phyloP scores from a whole-genome alignment of 2,888 invertebrate species.

The Panopea generosa region DNA sequence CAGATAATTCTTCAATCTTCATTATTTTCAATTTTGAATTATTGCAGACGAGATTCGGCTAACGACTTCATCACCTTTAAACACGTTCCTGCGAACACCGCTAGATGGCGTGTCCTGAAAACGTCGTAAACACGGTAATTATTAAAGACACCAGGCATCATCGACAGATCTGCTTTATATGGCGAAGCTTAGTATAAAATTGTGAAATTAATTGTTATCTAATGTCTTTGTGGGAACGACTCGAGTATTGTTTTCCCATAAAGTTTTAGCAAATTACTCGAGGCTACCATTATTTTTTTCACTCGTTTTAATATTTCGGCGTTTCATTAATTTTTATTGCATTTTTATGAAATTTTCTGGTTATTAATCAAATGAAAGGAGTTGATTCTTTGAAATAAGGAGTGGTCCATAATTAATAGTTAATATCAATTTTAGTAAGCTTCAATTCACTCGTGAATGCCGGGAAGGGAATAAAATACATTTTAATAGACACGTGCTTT shows the following conservation, averaged over 20 bases:
- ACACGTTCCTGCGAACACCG: too few relatives aligned
- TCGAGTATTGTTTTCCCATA: constrained; percentile 37
- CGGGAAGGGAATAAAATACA: too few relatives aligned
- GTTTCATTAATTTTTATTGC: constrained; percentile 22
- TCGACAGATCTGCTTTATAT: neutral
- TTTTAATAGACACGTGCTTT: too few relatives aligned
- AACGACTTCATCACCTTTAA: too few relatives aligned
- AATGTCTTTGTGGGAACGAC: constrained; percentile 32
- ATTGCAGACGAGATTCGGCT: too few relatives aligned
- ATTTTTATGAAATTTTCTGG: constrained; percentile 30
- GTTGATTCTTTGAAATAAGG: too few relatives aligned
- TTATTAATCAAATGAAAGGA: constrained; percentile 4
- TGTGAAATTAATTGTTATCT: constrained; percentile 33
- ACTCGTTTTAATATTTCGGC: neutral
- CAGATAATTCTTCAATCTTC: too few relatives aligned
- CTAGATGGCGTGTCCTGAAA: neutral
- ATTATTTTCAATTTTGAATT: too few relatives aligned
- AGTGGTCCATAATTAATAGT: too few relatives aligned
- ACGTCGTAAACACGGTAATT: constrained; percentile 3
- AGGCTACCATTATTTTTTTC: neutral
- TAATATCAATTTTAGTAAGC: too few relatives aligned
- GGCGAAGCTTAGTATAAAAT: constrained; percentile 5
- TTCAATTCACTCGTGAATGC: too few relatives aligned
- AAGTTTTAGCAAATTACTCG: neutral
- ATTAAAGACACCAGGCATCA: constrained; percentile 1